Evolutionary conservation across 2,113 vertebrate genomes (phyloP).

Genomic region (Scomber scombrus): DNA sequence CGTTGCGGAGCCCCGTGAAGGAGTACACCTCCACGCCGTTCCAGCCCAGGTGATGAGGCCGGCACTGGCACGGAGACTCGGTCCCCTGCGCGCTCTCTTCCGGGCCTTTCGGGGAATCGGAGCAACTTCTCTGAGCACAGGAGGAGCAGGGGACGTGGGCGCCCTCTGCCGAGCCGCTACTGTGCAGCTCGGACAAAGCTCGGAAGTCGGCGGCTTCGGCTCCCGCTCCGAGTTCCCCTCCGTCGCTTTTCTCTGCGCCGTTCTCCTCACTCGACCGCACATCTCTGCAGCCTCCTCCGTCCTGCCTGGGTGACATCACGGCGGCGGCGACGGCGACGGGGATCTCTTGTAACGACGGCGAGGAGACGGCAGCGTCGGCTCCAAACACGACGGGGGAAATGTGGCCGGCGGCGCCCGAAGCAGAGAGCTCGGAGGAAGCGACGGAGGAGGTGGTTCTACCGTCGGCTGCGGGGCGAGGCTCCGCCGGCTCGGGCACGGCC

Average conservation of each 20-base stretch:
- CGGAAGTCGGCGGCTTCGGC: constrained; percentile 87
- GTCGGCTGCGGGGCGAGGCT: constrained; percentile 49
- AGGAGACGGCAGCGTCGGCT: constrained; percentile 50
- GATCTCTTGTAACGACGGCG: constrained; percentile 16
- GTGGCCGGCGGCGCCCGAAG: constrained; percentile 42
- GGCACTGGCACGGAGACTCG: constrained; percentile 78
- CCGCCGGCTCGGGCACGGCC: constrained; percentile 76
- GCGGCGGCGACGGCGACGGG: neutral
- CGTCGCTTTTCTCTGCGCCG: constrained; percentile 22
- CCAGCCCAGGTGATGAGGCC: constrained; percentile 86
- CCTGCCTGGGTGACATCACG: neutral
- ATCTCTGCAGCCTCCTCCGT: constrained; percentile 9
- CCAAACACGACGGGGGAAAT: constrained; percentile 74
- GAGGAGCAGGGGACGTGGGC: constrained; percentile 25
- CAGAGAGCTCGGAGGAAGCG: constrained; percentile 70
- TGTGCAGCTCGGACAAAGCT: constrained; percentile 87
- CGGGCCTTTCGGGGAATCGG: neutral
- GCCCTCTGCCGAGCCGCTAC: constrained; percentile 64
- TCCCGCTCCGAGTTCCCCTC: constrained; percentile 11
- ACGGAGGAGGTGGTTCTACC: constrained; percentile 12
- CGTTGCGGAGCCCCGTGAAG: constrained; percentile 93
- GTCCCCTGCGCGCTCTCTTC: neutral
- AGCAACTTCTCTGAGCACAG: constrained; percentile 11
- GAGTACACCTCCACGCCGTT: constrained; percentile 93
- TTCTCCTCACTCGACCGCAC: constrained; percentile 39